Conservation (phyloP, 2,888 invertebrate species). For the Branchipolynoe longqiensis region DNA sequence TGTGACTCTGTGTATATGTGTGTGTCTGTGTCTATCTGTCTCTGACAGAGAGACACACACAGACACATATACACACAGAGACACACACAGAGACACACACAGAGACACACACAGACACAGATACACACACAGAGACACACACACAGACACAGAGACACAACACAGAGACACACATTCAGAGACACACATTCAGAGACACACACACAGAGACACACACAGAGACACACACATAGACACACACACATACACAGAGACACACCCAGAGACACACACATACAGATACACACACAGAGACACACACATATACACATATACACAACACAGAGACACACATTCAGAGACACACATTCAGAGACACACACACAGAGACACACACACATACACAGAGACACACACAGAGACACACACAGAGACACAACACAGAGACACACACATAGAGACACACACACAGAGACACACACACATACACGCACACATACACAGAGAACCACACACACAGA, state of each 20-base stretch:
- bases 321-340: not conserved
- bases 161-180: not conserved
- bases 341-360: not conserved
- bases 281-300: not conserved
- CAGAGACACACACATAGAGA: too few relatives aligned
- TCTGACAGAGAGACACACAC: not conserved
- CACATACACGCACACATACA: too few relatives aligned
- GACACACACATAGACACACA: not conserved
- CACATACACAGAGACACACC: not conserved
- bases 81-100: not conserved
- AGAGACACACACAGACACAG: not conserved
- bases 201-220: not conserved
- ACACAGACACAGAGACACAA: not conserved
- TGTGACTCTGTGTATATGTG: too few relatives aligned
- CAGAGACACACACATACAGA: not conserved
- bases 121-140: not conserved
- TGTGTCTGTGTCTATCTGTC: too few relatives aligned
- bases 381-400: too few relatives aligned
- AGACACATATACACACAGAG: not conserved
- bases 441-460: too few relatives aligned
- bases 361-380: too few relatives aligned
- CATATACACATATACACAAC: not conserved
- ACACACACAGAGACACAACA: too few relatives aligned
- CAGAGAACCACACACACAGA: too few relatives aligned
- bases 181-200: not conserved